Base-by-base conservation (phyloP, 23 tunicate species). In the Ascidia mentula region DNA sequence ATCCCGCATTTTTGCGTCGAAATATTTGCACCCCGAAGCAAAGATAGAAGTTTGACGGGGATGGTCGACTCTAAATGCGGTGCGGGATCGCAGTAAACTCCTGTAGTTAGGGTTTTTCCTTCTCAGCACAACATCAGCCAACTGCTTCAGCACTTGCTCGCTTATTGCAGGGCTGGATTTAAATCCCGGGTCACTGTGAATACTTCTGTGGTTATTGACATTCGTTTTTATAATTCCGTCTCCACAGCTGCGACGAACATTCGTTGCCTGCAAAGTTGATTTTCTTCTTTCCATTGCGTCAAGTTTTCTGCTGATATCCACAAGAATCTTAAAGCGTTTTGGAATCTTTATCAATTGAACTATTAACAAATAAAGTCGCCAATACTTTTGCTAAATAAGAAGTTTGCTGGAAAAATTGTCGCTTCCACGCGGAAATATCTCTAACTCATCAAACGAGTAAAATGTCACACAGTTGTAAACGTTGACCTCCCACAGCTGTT, bases 161-260 rank as follows among this genome's bases (percentile, higher is more conserved):
- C 37, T 60, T 18, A 45, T 42, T 5, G 45, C 65, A 53, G 65
- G 65, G 2, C 65, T 26, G 24, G 65, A 20, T 53, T 53, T 53
- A 40, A 79, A 79, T 46, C 93, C 93, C 2, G 93, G 93, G 74
- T 88, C 93, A 37, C 93, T 88, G 32, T 88, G 87, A 35, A 88
- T 75, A 40, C 93, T 88, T 34, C 93, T 71, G 74, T 82, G 87
- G 30, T 82, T 78, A 32, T 84, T 22, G 3, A 61, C 32, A 40
- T 32, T 39, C 20, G 40, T 34, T 32, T 76, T 70, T 31, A 71
- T 40, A 26, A 80, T 34, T 4, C 80, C 84, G 31, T 38, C 86
- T 36, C 69, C 91, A 36, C 82, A 87, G 38, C 91, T 87, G 40
- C 82, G 40, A n/a, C n/a, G n/a, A n/a, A n/a, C 30, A 22, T 13